These are phyloP conservation scores for Australoheros facetus DNA, from an alignment of 2,797 vertebrate genomes.

Conservation along the genomic window DNA sequence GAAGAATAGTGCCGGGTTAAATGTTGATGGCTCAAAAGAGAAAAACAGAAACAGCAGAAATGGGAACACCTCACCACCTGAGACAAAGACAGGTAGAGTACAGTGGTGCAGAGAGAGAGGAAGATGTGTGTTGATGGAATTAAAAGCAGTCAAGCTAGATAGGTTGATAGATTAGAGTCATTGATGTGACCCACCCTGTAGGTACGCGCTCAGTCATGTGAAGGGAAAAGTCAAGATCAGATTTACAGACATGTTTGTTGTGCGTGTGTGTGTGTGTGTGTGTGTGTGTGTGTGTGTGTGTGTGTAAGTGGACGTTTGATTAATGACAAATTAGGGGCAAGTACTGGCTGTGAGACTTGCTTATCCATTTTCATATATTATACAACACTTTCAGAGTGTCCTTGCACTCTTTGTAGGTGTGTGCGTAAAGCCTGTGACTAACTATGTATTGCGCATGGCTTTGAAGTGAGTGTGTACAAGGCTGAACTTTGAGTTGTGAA, in stretches of 20 bases:
- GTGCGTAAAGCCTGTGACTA: conserved; percentile 30
- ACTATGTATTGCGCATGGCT: conserved; percentile 27
- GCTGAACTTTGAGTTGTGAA: conserved; percentile 52
- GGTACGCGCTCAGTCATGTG: conserved; percentile 40
- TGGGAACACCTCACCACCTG: neutral
- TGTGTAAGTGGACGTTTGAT: conserved; percentile 23
- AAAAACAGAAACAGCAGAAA: neutral
- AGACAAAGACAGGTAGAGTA: neutral
- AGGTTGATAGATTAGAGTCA: conserved; percentile 67
- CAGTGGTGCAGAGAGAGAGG: neutral
- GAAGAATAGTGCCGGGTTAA: neutral
- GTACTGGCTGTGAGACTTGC: conserved; percentile 46
- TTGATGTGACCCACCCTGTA: conserved; percentile 49
- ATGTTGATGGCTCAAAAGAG: neutral
- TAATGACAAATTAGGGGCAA: conserved; percentile 47
- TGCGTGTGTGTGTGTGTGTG: neutral
- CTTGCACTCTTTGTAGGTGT: conserved; percentile 34
- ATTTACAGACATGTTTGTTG: conserved; percentile 1
- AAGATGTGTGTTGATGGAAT: conserved; percentile 32
- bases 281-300: neutral
- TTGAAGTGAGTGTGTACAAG: conserved; percentile 32
- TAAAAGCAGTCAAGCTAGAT: conserved; percentile 51
- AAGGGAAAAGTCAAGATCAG: conserved; percentile 28
- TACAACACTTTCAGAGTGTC: conserved; percentile 36
- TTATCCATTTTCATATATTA: conserved; percentile 64